Percentiles rank a stretch among this genome's conserved stretches.
These are phyloP conservation scores for Rhopalosiphum padi DNA, from an alignment of 1,140 invertebrate genomes.

Conservation along the genomic window DNA sequence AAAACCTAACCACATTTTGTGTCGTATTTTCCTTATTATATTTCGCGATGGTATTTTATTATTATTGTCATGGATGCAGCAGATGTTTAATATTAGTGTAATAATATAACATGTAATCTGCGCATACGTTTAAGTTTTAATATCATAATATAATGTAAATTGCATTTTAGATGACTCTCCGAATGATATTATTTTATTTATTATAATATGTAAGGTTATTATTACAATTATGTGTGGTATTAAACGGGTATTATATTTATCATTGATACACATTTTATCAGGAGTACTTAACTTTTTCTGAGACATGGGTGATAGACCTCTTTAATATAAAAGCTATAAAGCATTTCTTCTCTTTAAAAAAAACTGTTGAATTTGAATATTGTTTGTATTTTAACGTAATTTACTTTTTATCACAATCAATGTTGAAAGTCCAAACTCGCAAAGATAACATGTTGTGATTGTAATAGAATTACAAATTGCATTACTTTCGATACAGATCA, in stretches of 20 bases:
- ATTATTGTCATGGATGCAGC: not conserved
- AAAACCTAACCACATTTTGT: not conserved
- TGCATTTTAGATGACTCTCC: not conserved
- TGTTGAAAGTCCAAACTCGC: not conserved
- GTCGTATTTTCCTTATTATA: not conserved
- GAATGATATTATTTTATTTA: not conserved
- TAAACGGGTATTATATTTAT: too few species aligned
- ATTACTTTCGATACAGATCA: not conserved
- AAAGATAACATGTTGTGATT: not conserved
- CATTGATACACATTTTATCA: not conserved
- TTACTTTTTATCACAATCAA: not conserved
- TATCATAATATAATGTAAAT: not conserved
- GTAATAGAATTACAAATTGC: not conserved
- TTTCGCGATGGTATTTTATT: not conserved
- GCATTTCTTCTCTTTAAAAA: not conserved
- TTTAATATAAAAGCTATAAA: not conserved
- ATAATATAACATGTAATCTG: not conserved
- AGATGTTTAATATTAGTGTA: not conserved
- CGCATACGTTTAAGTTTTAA: not conserved
- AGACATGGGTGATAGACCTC: too few species aligned
- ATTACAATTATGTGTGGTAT: not conserved
- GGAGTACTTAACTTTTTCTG: not conserved
- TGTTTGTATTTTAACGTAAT: not conserved
- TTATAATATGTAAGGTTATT: not conserved
- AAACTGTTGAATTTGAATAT: not conserved